These are phyloP conservation scores for Furcula furcula DNA, from an alignment of 2,888 invertebrate species.

Conservation along the genomic window DNA sequence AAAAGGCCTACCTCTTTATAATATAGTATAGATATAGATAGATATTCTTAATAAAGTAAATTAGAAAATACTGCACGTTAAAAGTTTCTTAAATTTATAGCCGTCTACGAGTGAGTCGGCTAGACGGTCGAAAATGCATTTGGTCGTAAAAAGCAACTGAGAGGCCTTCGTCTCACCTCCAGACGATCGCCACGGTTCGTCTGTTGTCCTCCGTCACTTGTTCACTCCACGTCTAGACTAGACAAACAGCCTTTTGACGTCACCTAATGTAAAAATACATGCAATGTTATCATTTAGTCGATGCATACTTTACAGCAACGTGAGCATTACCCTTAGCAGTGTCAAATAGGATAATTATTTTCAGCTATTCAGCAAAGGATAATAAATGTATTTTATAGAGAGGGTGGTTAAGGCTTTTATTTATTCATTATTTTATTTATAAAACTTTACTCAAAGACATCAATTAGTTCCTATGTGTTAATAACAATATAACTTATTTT, in stretches of 20 bases:
- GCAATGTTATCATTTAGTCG: neutral
- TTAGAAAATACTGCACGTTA: constrained; percentile 8
- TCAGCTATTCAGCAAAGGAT: too few species aligned
- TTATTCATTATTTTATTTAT: too few species aligned
- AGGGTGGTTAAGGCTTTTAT: too few species aligned
- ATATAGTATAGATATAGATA: neutral
- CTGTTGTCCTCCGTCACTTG: constrained; percentile 54
- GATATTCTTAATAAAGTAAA: constrained; percentile 9
- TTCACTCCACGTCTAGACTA: constrained; percentile 57
- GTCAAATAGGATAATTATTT: too few species aligned
- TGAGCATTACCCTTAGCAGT: too few species aligned
- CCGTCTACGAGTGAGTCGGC: constrained; percentile 27
- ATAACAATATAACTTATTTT: too few species aligned
- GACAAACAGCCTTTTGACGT: constrained; percentile 50
- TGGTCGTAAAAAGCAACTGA: constrained; percentile 47
- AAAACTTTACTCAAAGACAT: too few species aligned
- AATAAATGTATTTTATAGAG: too few species aligned
- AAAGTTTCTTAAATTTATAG: constrained; percentile 12
- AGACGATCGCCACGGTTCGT: constrained; percentile 59
- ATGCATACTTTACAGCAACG: neutral
- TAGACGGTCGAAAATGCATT: constrained; percentile 52
- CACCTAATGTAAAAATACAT: constrained; percentile 16
- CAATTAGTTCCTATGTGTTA: too few species aligned
- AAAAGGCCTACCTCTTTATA: too few species aligned
- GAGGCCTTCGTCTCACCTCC: constrained; percentile 67